Evolutionary conservation across 1,140 invertebrate species (phyloP).

Genomic region (Potamilus streckersoni): DNA sequence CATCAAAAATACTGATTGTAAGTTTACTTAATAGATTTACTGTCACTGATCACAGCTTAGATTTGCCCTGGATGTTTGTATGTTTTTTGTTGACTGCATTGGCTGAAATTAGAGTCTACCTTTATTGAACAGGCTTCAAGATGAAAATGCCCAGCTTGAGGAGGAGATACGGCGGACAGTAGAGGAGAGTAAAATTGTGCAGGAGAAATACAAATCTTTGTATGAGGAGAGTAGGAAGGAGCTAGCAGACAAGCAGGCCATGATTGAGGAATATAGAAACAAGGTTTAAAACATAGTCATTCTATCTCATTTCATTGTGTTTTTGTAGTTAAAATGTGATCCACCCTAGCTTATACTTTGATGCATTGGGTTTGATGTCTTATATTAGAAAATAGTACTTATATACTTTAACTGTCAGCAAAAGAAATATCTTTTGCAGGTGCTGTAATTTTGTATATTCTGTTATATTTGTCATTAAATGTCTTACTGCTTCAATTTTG

Average conservation of each 20-base stretch:
- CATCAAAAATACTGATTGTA: background rate
- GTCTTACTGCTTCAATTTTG: too few relatives aligned
- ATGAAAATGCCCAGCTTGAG: slow-evolving; percentile 58
- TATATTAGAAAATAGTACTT: too few relatives aligned
- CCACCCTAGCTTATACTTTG: too few relatives aligned
- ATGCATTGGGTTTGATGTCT: too few relatives aligned
- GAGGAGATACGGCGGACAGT: slow-evolving; percentile 59
- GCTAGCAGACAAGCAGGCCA: slow-evolving; percentile 42
- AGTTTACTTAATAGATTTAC: background rate
- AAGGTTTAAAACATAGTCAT: slow-evolving; percentile 39
- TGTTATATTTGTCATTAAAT: too few relatives aligned
- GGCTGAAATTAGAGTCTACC: background rate
- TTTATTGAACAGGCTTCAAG: slow-evolving; percentile 54
- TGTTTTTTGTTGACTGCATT: background rate
- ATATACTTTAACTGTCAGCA: too few relatives aligned
- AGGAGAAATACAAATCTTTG: slow-evolving; percentile 64
- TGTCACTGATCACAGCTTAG: background rate
- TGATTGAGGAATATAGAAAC: slow-evolving; percentile 56
- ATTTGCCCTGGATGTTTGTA: background rate
- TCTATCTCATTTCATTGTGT: too few relatives aligned
- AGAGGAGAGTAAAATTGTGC: slow-evolving; percentile 62
- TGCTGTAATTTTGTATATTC: too few relatives aligned
- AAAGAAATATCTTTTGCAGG: too few relatives aligned
- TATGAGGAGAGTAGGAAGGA: slow-evolving; percentile 60
- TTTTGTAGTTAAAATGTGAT: too few relatives aligned